These are phyloP conservation scores for Cheilosia soror DNA, from an alignment of 2,888 invertebrate species.

Conservation along the genomic window DNA sequence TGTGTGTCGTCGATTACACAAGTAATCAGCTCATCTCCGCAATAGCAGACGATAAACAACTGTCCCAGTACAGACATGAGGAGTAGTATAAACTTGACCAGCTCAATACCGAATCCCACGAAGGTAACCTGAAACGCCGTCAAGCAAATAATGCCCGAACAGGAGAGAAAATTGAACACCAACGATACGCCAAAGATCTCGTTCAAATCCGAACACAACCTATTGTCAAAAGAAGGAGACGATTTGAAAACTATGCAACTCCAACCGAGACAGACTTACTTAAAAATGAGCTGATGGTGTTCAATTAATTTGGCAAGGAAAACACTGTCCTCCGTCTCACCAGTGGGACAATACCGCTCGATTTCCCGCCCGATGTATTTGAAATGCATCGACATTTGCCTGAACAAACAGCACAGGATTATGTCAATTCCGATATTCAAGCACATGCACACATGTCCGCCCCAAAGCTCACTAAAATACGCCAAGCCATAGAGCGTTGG, in stretches of 20 bases:
- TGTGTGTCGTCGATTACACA: background rate
- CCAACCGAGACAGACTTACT: conserved; percentile 60
- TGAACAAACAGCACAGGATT: conserved; percentile 53
- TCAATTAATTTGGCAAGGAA: conserved; percentile 74
- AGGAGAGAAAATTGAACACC: conserved; percentile 72
- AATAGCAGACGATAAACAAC: conserved; percentile 74
- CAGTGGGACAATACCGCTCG: conserved; percentile 76
- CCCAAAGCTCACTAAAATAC: conserved; percentile 59
- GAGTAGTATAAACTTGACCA: conserved; percentile 60
- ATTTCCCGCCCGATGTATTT: conserved; percentile 76
- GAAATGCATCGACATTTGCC: conserved; percentile 80
- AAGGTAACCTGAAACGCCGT: conserved; percentile 73
- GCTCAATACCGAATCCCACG: conserved; percentile 71
- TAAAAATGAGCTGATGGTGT: conserved; percentile 76
- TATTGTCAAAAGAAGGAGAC: conserved; percentile 53
- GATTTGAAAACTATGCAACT: conserved; percentile 1
- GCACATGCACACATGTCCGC: conserved; percentile 57
- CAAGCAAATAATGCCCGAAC: conserved; percentile 74
- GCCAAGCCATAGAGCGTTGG: conserved; percentile 32
- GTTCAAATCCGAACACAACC: conserved; percentile 74
- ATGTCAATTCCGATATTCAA: conserved; percentile 55
- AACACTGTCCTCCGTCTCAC: conserved; percentile 63
- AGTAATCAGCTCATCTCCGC: background rate
- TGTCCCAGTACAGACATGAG: conserved; percentile 67
- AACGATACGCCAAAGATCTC: conserved; percentile 72